phyloP scores from a whole-genome alignment of 2,113 vertebrate genomes.

The Lutjanus erythropterus region DNA sequence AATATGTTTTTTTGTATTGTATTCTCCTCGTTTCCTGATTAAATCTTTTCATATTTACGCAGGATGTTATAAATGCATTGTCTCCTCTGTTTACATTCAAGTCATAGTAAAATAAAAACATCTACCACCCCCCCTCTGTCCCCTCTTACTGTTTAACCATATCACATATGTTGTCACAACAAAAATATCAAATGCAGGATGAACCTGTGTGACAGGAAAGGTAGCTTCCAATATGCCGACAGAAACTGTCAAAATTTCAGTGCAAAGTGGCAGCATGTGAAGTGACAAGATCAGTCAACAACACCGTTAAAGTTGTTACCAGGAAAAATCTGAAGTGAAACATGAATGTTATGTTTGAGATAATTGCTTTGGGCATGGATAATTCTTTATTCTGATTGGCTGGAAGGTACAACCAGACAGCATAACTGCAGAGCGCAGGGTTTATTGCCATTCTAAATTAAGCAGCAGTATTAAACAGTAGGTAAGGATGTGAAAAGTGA shows the following conservation, averaged over 20 bases:
- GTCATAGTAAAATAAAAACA: not conserved
- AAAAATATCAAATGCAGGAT: not conserved
- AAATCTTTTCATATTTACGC: not conserved
- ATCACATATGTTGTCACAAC: conserved; percentile 11
- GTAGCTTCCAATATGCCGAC: not conserved
- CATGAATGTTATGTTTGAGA: not conserved
- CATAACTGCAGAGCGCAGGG: not conserved
- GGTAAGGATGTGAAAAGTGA: not conserved
- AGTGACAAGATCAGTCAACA: not conserved
- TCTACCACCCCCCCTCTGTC: not conserved
- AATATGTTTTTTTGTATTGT: not conserved
- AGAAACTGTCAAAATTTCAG: not conserved
- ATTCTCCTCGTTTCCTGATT: not conserved
- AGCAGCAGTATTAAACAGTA: not conserved
- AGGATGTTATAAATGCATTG: not conserved
- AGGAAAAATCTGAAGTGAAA: not conserved
- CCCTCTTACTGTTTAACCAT: not conserved
- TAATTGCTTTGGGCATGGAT: not conserved
- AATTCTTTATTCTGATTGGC: not conserved
- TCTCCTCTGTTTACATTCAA: not conserved
- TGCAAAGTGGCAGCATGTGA: not conserved
- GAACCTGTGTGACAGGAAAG: not conserved
- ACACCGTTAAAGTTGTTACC: not conserved
- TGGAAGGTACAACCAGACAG: not conserved
- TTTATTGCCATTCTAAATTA: not conserved